Evolutionary conservation across 2,113 vertebrate genomes (phyloP).

Genomic region (Bombycilla garrulus): DNA sequence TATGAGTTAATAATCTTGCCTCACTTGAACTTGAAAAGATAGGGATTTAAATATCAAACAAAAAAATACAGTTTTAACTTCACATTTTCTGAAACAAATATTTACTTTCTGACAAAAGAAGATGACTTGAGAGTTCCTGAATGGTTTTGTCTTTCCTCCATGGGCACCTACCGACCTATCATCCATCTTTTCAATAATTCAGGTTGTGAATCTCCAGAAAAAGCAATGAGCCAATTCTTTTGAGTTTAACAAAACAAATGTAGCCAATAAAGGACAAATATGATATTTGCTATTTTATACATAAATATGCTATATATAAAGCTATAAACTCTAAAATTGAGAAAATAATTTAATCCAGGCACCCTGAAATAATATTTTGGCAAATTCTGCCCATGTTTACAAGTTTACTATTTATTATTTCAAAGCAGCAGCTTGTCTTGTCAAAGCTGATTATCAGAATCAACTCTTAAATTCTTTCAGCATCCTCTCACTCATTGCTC

Average conservation of each 20-base stretch:
- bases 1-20: slow-evolving; percentile 21
- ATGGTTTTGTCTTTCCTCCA: neutral
- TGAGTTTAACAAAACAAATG: neutral
- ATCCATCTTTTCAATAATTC: neutral
- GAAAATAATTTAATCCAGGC: neutral
- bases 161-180: neutral
- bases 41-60: slow-evolving; percentile 20
- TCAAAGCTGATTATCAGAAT: neutral
- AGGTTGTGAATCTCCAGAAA: neutral
- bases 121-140: neutral
- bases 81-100: slow-evolving; percentile 25
- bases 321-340: neutral
- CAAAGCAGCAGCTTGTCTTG: neutral
- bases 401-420: neutral
- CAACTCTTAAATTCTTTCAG: neutral
- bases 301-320: neutral
- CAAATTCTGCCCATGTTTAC: neutral
- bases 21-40: neutral
- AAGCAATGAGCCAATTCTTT: neutral
- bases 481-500: neutral
- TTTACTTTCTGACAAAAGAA: slow-evolving; percentile 19
- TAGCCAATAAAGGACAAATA: neutral
- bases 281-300: neutral
- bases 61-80: neutral
- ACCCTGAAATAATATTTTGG: neutral